Evolutionary conservation across 2,888 invertebrate genomes (phyloP).

Genomic region (Galerucella calmariensis): DNA sequence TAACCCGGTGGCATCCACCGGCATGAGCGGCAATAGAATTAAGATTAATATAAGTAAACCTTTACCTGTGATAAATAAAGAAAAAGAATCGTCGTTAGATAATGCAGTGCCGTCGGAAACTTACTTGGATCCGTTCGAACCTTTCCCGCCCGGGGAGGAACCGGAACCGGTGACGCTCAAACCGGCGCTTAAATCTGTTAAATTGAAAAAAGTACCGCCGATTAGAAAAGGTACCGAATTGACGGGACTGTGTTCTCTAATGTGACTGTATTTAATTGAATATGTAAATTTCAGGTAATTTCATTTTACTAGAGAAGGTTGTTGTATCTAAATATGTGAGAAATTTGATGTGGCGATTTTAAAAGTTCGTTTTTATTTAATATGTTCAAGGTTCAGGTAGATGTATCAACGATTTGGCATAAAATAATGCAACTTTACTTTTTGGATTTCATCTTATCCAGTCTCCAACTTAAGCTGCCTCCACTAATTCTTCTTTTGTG

Average conservation of each 20-base stretch:
- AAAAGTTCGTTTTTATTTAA: neutral
- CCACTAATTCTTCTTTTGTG: no score
- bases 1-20: constrained; percentile 45
- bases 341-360: neutral
- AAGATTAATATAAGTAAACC: constrained; percentile 86
- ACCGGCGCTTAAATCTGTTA: constrained; percentile 73
- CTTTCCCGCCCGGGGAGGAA: constrained; percentile 71
- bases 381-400: no score
- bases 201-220: constrained; percentile 77
- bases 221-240: constrained; percentile 81
- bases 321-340: neutral
- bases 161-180: constrained; percentile 71
- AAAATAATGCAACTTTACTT: no score
- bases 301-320: neutral
- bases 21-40: constrained; percentile 70
- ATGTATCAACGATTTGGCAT: no score
- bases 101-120: constrained; percentile 48
- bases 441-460: no score
- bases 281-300: no score
- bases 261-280: constrained; percentile 68
- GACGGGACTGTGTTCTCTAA: constrained; percentile 88
- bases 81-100: constrained; percentile 55
- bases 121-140: constrained; percentile 64
- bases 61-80: constrained; percentile 66
- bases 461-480: no score